A percentile compares a stretch with the other conserved stretches of the same genome.
These are phyloP conservation scores for Alosa sapidissima DNA, from an alignment of 2,797 vertebrate species.

Conservation along the genomic window DNA sequence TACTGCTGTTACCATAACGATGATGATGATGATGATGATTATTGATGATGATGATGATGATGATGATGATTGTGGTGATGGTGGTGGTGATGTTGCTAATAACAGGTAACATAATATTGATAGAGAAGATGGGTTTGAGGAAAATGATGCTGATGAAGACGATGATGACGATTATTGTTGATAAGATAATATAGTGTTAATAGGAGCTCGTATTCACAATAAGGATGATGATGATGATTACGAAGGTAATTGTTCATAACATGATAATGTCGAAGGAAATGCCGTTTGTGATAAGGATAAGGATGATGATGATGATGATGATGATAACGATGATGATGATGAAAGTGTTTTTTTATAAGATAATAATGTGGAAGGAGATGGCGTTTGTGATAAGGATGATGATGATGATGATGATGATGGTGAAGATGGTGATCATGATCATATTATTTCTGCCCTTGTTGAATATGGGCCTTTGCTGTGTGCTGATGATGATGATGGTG, in stretches of 20 bases:
- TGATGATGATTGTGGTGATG: background rate
- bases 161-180: background rate
- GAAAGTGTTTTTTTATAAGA: background rate
- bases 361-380: background rate
- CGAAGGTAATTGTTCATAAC: conserved; percentile 10
- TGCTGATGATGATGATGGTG: background rate
- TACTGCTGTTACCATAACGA: conserved; percentile 49
- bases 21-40: conserved; percentile 67
- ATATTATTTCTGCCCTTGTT: conserved; percentile 71
- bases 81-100: background rate
- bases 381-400: background rate
- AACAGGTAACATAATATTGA: background rate
- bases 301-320: background rate
- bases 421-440: background rate
- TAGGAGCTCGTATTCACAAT: too few relatives aligned
- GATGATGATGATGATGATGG: background rate
- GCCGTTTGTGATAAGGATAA: background rate
- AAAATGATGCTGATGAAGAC: background rate
- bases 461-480: conserved; percentile 79
- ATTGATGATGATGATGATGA: conserved; percentile 61
- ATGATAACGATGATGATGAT: background rate
- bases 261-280: conserved; percentile 57
- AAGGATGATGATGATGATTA: conserved; percentile 67
- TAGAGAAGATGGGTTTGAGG: background rate
- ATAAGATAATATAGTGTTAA: too few relatives aligned